phyloP scores from a whole-genome alignment of 2,797 vertebrate species.

The Rhinella marina region DNA sequence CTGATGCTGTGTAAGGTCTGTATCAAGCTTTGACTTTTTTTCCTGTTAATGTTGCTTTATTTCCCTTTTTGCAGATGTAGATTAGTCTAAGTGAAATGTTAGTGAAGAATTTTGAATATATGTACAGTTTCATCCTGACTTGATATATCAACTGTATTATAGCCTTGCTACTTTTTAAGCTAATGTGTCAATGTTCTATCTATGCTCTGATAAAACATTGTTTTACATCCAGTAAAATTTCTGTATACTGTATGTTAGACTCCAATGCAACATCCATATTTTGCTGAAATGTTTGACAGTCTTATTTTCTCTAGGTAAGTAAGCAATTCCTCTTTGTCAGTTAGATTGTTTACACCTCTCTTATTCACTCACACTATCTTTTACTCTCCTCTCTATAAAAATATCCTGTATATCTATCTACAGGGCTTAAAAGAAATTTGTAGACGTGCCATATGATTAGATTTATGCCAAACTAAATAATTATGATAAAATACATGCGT shows the following conservation, averaged over 20 bases:
- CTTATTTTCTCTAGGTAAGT: background rate
- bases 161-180: background rate
- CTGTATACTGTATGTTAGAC: background rate
- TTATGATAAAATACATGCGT: no score
- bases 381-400: background rate
- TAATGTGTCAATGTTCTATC: background rate
- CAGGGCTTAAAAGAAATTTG: no score
- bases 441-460: background rate
- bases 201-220: background rate
- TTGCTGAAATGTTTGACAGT: background rate
- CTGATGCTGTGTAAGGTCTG: background rate
- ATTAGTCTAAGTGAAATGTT: background rate
- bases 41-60: background rate
- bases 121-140: background rate
- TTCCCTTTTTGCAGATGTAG: background rate
- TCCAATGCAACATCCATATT: background rate
- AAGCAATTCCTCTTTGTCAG: background rate
- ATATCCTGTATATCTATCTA: background rate
- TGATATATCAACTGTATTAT: background rate
- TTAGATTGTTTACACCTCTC: background rate
- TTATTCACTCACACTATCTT: background rate
- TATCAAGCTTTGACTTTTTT: background rate
- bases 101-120: background rate
- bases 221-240: background rate
- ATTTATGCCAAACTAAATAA: background rate